Conservation (phyloP, 2,888 invertebrate genomes). For the Diarsia dahlii region DNA sequence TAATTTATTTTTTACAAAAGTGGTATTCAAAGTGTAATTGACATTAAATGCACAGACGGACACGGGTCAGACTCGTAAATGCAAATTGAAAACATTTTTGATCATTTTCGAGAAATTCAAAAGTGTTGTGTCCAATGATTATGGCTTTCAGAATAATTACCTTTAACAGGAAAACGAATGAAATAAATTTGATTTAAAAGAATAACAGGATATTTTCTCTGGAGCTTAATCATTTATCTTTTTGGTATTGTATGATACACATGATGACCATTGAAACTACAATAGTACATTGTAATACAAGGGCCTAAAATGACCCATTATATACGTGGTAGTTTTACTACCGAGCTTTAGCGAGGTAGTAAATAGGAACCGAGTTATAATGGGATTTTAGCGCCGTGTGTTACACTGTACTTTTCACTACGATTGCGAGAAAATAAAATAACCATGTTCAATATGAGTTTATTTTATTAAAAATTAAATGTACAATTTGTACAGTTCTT, state of each 20-base stretch:
- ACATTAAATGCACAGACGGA: conserved; percentile 14
- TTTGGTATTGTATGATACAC: not conserved
- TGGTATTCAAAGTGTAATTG: not conserved
- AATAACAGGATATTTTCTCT: not conserved
- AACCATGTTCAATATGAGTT: no score
- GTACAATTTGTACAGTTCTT: no score
- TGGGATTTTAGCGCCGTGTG: no score
- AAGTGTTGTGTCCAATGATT: conserved; percentile 9
- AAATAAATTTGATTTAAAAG: not conserved
- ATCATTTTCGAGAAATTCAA: conserved; percentile 38
- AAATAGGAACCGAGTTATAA: no score
- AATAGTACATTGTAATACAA: no score
- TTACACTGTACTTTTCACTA: no score
- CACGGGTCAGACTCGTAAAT: conserved; percentile 25
- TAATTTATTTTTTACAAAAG: not conserved
- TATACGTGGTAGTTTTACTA: no score
- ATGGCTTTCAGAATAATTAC: conserved; percentile 27
- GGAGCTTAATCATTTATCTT: not conserved
- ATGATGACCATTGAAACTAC: no score
- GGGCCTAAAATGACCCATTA: no score
- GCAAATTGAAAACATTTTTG: conserved; percentile 30
- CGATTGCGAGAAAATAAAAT: no score
- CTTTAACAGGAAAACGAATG: conserved; percentile 39
- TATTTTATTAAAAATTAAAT: no score
- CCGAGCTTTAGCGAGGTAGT: no score